Evolutionary conservation across 2,797 vertebrate genomes (phyloP), one percentile per base, ranked within the genome.

Genomic region (Lutjanus argentimaculatus): DNA sequence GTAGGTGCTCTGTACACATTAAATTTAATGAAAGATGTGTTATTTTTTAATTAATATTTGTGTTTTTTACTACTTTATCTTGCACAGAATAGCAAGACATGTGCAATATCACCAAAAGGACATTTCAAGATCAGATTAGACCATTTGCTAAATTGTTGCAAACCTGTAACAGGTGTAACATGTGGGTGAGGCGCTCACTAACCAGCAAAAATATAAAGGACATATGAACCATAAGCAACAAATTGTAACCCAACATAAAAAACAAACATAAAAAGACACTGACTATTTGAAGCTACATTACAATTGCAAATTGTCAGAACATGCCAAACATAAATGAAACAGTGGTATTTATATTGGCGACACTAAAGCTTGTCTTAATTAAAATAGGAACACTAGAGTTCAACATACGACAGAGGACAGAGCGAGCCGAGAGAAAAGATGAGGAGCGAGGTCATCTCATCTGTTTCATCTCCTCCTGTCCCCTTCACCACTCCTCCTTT

Each of bases 401-500:
- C 2, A 8, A 43, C 40, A 11, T 21, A 22, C 19, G 16, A 55
- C 30, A 59, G 48, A 36, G 21, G 40, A 61, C 48, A 43, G 63
- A 57, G 56, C 8, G 8, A 30, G 45, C 52, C 49, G 80, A 70
- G 80, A 70, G 72, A 84, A 71, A 74, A 71, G 77, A 85, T 19
- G 84, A 77, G 59, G 65, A 79, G 85, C 66, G 71, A 86, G 77
- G 85, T 90, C 89, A 85, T 79, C 82, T 91, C 89, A 87, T 88
- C 90, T 85, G 83, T 94, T 93, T 95, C 90, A 95, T 94, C 92
- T 95, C 45, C 85, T 81, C 79, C 71, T 77, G 67, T 74, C 83
- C 82, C 87, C 89, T 86, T 92, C 92, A 93, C 85, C 89, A 88
- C 80, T 75, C 79, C 81, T 89, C 85, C 94, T 96, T 95, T 96